Percentiles rank a stretch among this genome's conserved stretches.
Conservation (phyloP, 2,797 vertebrate species). For the Synanceia verrucosa region DNA sequence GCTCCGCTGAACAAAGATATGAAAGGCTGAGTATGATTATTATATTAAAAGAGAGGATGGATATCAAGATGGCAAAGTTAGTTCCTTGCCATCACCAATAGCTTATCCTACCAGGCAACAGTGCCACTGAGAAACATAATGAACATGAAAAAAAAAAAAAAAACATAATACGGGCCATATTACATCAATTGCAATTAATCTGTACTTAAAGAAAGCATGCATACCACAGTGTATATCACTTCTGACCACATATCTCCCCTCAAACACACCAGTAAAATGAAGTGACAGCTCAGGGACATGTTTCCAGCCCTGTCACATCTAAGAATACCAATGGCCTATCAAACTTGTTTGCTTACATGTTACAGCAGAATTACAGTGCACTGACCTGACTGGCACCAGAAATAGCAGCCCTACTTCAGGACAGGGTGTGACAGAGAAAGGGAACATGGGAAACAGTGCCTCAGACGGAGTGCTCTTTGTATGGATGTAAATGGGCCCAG, state of each 20-base stretch:
- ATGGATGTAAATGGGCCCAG: constrained; percentile 20
- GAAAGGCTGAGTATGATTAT: constrained; percentile 2
- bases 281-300: constrained; percentile 36
- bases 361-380: constrained; percentile 59
- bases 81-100: constrained; percentile 12
- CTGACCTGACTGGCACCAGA: constrained; percentile 55
- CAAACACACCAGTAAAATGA: constrained; percentile 8
- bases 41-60: constrained; percentile 9
- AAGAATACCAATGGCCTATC: constrained; percentile 77
- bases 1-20: constrained; percentile 3
- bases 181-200: constrained; percentile 4
- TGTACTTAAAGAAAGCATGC: neutral
- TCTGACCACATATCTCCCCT: neutral
- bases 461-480: constrained; percentile 31
- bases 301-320: constrained; percentile 69
- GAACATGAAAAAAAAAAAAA: neutral
- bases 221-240: neutral
- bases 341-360: constrained; percentile 73
- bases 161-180: neutral
- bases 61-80: constrained; percentile 1
- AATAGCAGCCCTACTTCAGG: constrained; percentile 52
- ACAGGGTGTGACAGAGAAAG: constrained; percentile 24
- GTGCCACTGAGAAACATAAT: constrained; percentile 1
- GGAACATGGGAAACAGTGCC: constrained; percentile 56
- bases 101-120: constrained; percentile 21